Evolutionary conservation across 2,113 vertebrate genomes (phyloP).

Genomic region (Rhegmatorhina hoffmannsi): DNA sequence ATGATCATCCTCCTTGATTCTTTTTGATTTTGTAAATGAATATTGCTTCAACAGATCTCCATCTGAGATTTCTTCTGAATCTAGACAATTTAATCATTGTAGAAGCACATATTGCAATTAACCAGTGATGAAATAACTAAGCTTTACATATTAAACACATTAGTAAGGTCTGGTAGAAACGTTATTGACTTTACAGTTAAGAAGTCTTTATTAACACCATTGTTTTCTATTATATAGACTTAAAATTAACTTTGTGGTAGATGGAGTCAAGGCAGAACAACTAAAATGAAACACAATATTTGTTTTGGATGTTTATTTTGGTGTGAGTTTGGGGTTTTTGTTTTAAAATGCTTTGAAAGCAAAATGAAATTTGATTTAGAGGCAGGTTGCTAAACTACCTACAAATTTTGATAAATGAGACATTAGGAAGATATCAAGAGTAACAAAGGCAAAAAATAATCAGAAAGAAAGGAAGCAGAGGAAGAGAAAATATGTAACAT

Average conservation of each 20-base stretch:
- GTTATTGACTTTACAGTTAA: not conserved
- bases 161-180: not conserved
- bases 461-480: not conserved
- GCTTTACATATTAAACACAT: not conserved
- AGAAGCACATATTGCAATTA: not conserved
- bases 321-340: no score
- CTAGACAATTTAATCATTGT: not conserved
- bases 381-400: not conserved
- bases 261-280: not conserved
- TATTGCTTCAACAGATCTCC: constrained; percentile 89
- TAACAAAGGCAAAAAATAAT: not conserved
- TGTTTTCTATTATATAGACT: not conserved
- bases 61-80: constrained; percentile 77
- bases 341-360: not conserved
- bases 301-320: not conserved
- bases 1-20: constrained; percentile 60
- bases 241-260: not conserved
- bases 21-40: constrained; percentile 79
- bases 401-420: not conserved
- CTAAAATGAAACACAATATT: not conserved
- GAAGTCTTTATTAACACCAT: not conserved
- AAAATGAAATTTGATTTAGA: not conserved
- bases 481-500: not conserved
- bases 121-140: not conserved
- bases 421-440: not conserved